Evolutionary conservation across 2,113 vertebrate species (phyloP).

Genomic region (Chaetodon trifascialis): DNA sequence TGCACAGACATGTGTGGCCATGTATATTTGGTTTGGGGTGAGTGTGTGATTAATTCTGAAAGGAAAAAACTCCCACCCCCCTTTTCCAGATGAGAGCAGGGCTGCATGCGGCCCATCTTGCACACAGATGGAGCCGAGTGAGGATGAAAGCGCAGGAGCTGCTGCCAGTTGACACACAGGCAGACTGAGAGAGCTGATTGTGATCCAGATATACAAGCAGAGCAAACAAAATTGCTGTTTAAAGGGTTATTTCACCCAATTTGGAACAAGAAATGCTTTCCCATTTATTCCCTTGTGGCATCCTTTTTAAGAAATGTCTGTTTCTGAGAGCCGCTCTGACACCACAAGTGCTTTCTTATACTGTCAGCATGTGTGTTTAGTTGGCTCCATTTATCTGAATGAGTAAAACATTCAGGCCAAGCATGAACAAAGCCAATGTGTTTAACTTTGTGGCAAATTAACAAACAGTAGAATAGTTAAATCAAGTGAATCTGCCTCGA

Average conservation of each 20-base stretch:
- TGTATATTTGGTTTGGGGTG: constrained; percentile 30
- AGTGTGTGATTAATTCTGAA: constrained; percentile 39
- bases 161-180: constrained; percentile 40
- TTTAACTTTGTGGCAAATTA: background rate
- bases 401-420: background rate
- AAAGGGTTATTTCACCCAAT: background rate
- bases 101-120: constrained; percentile 68
- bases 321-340: background rate
- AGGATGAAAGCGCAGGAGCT: constrained; percentile 24
- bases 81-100: constrained; percentile 53
- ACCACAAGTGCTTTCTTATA: background rate
- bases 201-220: constrained; percentile 6
- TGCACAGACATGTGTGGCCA: constrained; percentile 20
- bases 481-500: background rate
- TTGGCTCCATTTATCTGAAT: background rate
- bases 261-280: background rate
- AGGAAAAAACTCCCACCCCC: constrained; percentile 16
- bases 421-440: background rate
- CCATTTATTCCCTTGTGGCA: background rate
- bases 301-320: background rate
- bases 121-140: constrained; percentile 67
- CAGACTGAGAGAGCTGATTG: constrained; percentile 15
- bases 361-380: background rate
- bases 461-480: background rate
- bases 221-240: background rate